Percentiles rank a stretch among this genome's conserved stretches.
These are phyloP conservation scores for Dipodomys stephensi DNA, from an alignment of 2,113 vertebrate species.

Conservation along the genomic window DNA sequence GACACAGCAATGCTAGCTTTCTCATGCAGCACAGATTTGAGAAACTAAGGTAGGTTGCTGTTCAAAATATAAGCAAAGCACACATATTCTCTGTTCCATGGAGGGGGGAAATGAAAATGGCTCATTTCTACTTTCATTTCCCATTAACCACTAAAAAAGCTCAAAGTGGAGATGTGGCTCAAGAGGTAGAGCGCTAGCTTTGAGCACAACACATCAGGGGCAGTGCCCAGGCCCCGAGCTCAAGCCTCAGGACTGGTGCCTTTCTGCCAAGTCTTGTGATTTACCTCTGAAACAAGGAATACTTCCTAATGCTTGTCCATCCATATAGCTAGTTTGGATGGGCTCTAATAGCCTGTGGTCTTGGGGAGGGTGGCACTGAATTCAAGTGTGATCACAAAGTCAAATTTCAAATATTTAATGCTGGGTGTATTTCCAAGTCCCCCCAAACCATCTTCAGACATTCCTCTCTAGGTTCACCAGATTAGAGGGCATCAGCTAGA, in stretches of 20 bases:
- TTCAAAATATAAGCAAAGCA: not conserved
- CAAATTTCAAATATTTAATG: not conserved
- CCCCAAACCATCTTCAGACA: not conserved
- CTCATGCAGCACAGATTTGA: not conserved
- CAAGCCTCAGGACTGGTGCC: no score
- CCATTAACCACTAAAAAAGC: no score
- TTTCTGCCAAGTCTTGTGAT: not conserved
- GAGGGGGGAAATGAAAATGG: no score
- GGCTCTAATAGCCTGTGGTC: not conserved
- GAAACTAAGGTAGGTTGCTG: not conserved
- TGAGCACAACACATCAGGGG: no score
- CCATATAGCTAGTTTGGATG: not conserved
- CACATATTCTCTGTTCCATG: not conserved
- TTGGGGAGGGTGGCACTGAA: not conserved
- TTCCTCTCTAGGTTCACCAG: not conserved
- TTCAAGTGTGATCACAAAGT: not conserved
- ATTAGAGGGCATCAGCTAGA: not conserved
- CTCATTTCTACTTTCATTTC: no score
- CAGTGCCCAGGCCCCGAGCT: no score
- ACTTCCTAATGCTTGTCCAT: not conserved
- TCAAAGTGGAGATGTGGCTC: no score
- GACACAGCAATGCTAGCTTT: not conserved
- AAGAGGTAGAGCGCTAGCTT: no score
- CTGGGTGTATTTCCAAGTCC: not conserved
- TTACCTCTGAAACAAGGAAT: slow-evolving; percentile 6